A percentile compares a stretch with the other conserved stretches of the same genome.
Conservation (phyloP, 2,797 vertebrate genomes). For the Channa striata region DNA sequence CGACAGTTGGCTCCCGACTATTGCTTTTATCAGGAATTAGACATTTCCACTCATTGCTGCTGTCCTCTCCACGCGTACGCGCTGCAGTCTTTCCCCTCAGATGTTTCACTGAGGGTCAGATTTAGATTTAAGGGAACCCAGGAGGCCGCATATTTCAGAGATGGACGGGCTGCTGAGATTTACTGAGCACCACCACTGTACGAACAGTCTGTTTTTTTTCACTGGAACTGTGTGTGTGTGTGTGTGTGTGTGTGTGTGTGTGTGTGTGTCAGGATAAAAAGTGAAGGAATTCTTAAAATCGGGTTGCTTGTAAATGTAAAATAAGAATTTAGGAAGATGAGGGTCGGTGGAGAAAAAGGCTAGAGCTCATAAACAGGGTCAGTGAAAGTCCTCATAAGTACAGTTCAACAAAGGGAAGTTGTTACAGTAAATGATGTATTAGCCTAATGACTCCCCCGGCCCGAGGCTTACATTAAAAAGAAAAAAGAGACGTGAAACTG, state of each 20-base stretch:
- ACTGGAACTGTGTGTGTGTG: constrained; percentile 13
- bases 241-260: neutral
- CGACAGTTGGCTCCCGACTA: too few relatives aligned
- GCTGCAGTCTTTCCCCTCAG: constrained; percentile 16
- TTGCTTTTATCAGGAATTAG: too few relatives aligned
- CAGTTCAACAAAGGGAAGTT: constrained; percentile 29
- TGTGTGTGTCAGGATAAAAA: neutral
- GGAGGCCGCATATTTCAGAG: constrained; percentile 85
- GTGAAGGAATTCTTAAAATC: neutral
- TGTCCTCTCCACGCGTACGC: neutral
- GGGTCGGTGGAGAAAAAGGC: neutral
- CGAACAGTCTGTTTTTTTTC: constrained; percentile 49
- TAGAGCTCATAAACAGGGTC: constrained; percentile 17
- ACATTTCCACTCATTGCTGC: constrained; percentile 2
- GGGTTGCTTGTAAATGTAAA: neutral
- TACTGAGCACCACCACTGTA: constrained; percentile 29
- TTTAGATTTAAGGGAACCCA: constrained; percentile 84
- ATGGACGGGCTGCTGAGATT: constrained; percentile 56
- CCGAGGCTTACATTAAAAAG: constrained; percentile 18
- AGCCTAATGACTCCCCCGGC: constrained; percentile 33
- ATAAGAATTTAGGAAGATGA: neutral
- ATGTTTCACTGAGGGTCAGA: constrained; percentile 79
- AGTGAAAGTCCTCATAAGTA: constrained; percentile 29
- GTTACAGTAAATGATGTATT: constrained; percentile 51
- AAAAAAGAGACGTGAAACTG: constrained; percentile 29